Conservation (phyloP, 2,797 vertebrate species). For the Sorex maritimensis region DNA sequence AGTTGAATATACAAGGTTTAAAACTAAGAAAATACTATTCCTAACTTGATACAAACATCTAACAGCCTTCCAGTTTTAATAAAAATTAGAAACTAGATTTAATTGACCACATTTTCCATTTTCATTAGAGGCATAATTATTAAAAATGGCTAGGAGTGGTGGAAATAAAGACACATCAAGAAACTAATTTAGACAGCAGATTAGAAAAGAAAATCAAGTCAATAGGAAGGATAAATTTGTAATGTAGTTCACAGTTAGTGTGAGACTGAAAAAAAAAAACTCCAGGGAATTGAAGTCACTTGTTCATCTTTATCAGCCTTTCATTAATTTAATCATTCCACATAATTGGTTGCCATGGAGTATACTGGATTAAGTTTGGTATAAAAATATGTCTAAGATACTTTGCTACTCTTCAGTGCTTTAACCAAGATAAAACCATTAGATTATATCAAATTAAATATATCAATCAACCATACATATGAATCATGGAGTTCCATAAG, state of each 20-base stretch:
- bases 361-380: background rate
- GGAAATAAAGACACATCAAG: too few relatives aligned
- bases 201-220: too few relatives aligned
- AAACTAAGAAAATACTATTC: too few relatives aligned
- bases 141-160: too few relatives aligned
- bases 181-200: too few relatives aligned
- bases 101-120: too few relatives aligned
- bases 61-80: too few relatives aligned
- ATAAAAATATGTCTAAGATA: background rate
- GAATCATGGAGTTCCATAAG: background rate
- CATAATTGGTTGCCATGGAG: background rate
- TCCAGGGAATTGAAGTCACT: background rate
- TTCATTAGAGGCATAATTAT: too few relatives aligned
- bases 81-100: too few relatives aligned
- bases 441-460: background rate
- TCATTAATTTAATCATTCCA: background rate
- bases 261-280: constrained; percentile 15
- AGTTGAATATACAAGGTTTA: too few relatives aligned
- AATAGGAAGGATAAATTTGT: too few relatives aligned
- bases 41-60: too few relatives aligned
- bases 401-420: background rate
- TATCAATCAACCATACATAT: background rate
- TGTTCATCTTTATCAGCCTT: background rate
- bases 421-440: background rate
- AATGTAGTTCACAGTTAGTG: background rate